A percentile compares a stretch with the other conserved stretches of the same genome.
Conservation (phyloP, 2,113 vertebrate species). For the Narcine bancroftii region DNA sequence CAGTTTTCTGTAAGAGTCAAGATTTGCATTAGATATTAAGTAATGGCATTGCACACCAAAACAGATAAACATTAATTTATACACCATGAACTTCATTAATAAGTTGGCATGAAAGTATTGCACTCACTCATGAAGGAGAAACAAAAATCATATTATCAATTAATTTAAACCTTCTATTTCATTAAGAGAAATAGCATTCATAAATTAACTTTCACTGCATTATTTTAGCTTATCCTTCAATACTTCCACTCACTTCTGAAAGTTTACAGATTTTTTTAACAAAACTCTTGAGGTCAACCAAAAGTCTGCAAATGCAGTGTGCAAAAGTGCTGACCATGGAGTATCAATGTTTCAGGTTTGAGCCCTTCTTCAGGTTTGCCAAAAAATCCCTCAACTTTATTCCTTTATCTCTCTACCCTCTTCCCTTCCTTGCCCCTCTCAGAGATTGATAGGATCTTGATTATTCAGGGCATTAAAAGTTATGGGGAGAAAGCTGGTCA, state of each 20-base stretch:
- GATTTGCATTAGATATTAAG: not conserved
- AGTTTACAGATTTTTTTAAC: not conserved
- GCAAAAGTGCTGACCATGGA: too few relatives aligned
- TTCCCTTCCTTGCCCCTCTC: too few relatives aligned
- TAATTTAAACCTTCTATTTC: not conserved
- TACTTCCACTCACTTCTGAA: not conserved
- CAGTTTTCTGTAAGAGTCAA: constrained; percentile 66
- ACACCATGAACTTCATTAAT: not conserved
- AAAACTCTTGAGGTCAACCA: too few relatives aligned
- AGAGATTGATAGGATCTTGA: too few relatives aligned
- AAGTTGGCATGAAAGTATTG: too few relatives aligned
- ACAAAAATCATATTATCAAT: not conserved
- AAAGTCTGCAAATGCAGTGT: too few relatives aligned
- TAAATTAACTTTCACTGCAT: not conserved
- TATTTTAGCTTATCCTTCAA: not conserved
- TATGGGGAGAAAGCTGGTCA: too few relatives aligned
- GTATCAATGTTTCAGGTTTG: too few relatives aligned
- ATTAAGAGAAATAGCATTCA: not conserved
- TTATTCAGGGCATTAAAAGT: too few relatives aligned
- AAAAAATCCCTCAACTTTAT: too few relatives aligned
- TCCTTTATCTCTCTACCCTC: too few relatives aligned
- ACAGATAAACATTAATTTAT: not conserved
- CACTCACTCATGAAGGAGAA: not conserved
- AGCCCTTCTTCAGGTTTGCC: too few relatives aligned
- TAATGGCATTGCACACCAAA: not conserved